phyloP scores from a whole-genome alignment of 2,888 invertebrate genomes.

The Leucophora obtusa region DNA sequence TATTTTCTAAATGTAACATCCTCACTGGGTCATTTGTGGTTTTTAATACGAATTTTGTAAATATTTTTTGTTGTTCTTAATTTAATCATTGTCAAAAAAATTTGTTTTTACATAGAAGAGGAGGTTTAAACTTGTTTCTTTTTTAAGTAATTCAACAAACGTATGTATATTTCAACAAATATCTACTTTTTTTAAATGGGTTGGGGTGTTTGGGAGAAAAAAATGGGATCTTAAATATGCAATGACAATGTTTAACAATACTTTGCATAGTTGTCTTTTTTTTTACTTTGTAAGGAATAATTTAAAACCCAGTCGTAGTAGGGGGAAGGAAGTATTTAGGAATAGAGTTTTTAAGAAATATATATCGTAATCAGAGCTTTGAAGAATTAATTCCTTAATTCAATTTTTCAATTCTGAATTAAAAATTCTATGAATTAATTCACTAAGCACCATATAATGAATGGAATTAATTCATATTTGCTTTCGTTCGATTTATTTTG shows the following conservation, averaged over 20 bases:
- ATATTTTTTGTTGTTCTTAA: background rate
- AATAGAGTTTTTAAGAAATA: too few relatives aligned
- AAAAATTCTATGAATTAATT: too few relatives aligned
- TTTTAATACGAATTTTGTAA: slow-evolving; percentile 24
- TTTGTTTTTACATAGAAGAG: slow-evolving; percentile 40
- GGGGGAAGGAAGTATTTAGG: too few relatives aligned
- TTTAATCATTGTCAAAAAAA: slow-evolving; percentile 12
- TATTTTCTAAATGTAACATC: background rate
- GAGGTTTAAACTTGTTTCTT: slow-evolving; percentile 27
- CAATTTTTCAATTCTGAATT: too few relatives aligned
- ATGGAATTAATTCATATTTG: too few relatives aligned
- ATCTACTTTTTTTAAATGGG: background rate
- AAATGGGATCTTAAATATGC: slow-evolving; percentile 5
- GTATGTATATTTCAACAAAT: slow-evolving; percentile 31
- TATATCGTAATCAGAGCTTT: too few relatives aligned
- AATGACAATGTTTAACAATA: background rate
- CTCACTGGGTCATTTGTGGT: slow-evolving; percentile 43
- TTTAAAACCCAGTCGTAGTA: background rate
- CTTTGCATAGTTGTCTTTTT: background rate
- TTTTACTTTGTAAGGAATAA: background rate
- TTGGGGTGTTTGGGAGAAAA: too few relatives aligned
- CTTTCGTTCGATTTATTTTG: too few relatives aligned
- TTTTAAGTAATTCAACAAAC: slow-evolving; percentile 1
- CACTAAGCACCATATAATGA: too few relatives aligned
- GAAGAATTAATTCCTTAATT: too few relatives aligned